Conservation (phyloP, 2,888 invertebrate species). For the Cheilosia soror region DNA sequence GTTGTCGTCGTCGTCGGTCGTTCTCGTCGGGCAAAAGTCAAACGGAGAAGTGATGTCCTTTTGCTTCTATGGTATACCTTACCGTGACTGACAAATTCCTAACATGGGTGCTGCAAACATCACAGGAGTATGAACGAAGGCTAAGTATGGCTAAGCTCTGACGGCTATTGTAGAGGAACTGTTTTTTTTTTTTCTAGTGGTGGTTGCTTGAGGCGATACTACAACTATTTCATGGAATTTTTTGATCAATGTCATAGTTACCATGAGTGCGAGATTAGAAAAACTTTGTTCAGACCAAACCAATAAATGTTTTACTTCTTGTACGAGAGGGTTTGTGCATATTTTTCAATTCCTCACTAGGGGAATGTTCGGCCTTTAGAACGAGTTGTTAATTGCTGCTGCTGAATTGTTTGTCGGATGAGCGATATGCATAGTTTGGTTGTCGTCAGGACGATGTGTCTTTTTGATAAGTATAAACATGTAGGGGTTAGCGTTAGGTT, state of each 20-base stretch:
- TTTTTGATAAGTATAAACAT: constrained; percentile 23
- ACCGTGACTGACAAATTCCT: constrained; percentile 35
- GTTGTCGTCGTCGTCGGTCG: constrained; percentile 14
- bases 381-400: constrained; percentile 63
- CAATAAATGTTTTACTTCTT: constrained; percentile 44
- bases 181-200: constrained; percentile 7
- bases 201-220: constrained; percentile 31
- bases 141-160: constrained; percentile 62
- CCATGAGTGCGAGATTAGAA: constrained; percentile 23
- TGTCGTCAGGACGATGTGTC: constrained; percentile 12
- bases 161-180: constrained; percentile 33
- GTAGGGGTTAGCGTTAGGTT: constrained; percentile 1
- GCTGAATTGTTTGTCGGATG: constrained; percentile 44
- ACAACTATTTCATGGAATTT: constrained; percentile 59
- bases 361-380: constrained; percentile 9
- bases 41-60: constrained; percentile 54
- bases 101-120: neutral
- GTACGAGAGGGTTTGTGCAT: constrained; percentile 6
- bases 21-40: constrained; percentile 50
- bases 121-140: constrained; percentile 36
- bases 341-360: constrained; percentile 24
- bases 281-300: constrained; percentile 29
- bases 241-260: constrained; percentile 65
- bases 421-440: constrained; percentile 34
- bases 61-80: constrained; percentile 2